phyloP scores from a whole-genome alignment of 1,140 invertebrate species.

The Battus philenor region DNA sequence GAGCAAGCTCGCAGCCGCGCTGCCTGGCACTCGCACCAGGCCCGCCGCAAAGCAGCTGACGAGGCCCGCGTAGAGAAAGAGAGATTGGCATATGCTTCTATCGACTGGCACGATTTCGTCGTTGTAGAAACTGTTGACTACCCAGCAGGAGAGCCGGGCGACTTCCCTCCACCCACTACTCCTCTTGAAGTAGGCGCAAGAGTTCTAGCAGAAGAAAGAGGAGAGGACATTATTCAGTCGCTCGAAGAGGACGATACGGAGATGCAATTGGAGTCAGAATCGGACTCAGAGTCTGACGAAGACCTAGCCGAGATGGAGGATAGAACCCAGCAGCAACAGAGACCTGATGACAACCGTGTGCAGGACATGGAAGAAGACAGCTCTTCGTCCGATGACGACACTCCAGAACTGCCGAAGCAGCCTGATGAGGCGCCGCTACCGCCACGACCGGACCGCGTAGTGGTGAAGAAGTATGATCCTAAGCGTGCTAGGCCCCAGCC shows the following conservation, averaged over 20 bases:
- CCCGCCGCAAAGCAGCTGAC: constrained; percentile 92
- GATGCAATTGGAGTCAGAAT: constrained; percentile 80
- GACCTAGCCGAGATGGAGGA: constrained; percentile 83
- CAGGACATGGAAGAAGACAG: constrained; percentile 95
- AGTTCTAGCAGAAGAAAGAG: constrained; percentile 88
- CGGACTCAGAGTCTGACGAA: constrained; percentile 80
- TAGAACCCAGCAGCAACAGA: constrained; percentile 74
- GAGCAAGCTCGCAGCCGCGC: constrained; percentile 96
- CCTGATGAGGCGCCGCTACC: constrained; percentile 85
- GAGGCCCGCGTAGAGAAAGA: constrained; percentile 97
- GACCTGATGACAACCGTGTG: constrained; percentile 73
- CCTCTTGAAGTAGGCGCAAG: constrained; percentile 97
- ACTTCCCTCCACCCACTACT: constrained; percentile 97
- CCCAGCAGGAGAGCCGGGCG: constrained; percentile 95
- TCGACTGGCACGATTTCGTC: constrained; percentile 99
- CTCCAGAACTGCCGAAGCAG: constrained; percentile 67
- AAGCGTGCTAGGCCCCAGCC: constrained; percentile 82
- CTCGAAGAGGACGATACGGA: constrained; percentile 80
- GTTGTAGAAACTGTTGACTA: constrained; percentile 99
- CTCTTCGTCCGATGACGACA: constrained; percentile 86
- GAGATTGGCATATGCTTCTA: constrained; percentile 96
- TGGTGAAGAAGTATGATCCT: constrained; percentile 99
- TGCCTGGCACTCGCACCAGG: constrained; percentile 97
- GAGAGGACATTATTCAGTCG: constrained; percentile 57
- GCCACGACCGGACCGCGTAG: constrained; percentile 93